Base-by-base conservation (phyloP, 2,113 vertebrate genomes). In the Serilophus lunatus region DNA sequence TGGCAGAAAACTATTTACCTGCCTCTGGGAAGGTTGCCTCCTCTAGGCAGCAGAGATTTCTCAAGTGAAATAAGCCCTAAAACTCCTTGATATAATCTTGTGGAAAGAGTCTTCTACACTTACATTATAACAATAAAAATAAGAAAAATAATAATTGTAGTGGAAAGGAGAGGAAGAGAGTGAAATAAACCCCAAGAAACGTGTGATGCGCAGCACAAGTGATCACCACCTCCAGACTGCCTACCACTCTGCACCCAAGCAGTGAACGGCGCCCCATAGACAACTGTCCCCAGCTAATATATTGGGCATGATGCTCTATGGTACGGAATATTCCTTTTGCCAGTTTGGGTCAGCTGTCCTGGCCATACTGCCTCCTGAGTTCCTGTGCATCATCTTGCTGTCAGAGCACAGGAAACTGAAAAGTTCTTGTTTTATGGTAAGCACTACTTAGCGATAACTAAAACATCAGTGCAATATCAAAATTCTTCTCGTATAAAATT, bases 251-350 rank as follows among this genome's bases (percentile, higher is more conserved):
- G 22, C 3, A 26, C 14, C 6, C 14, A 59, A 3, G 28, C 7
- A 45, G 23, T 0, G 3, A 38, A 12, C 18, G 15, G 15, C 8
- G 18, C 36, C n/a, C 36, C 36, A 44, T 0, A 2, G 23, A 59
- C 0, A 0, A 6, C 28, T 38, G 28, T 33, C 8, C 26, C 33
- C 7, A 13, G 8, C n/a, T 60, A 29, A 60, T 45, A 20, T 35
- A 29, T 10, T 10, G 53, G 20, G n/a, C 24, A 40, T 56, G 19
- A 14, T 75, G 18, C 13, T 45, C 23, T 20, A 0, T n/a, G 19
- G n/a, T 18, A 40, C 22, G 33, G 19, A 53, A 60, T n/a, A 47
- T 53, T 9, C 24, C 38, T 60, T 38, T 68, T 23, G 7, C 24
- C 53, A 60, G 16, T 25, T 60, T 28, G 9, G 15, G 10, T 68